Conservation (phyloP, 2,888 invertebrate species). For the Yponomeuta evonymella region DNA sequence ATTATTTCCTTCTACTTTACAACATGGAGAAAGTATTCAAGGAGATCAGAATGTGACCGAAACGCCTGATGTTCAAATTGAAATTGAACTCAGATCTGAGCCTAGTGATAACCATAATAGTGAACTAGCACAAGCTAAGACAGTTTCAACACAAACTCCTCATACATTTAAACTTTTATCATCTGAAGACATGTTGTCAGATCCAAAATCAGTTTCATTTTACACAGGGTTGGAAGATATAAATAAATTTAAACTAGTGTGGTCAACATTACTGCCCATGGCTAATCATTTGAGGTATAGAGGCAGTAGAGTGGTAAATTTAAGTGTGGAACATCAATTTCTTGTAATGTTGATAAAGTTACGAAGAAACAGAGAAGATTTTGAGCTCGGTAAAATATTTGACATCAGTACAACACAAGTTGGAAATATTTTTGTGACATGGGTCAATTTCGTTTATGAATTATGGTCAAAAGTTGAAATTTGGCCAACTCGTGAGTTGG, state of each 20-base stretch:
- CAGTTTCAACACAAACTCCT: too few relatives aligned
- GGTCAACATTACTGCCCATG: constrained; percentile 14
- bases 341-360: constrained; percentile 10
- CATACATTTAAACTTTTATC: too few relatives aligned
- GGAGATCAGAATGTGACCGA: constrained; percentile 6
- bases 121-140: not conserved
- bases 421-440: not conserved
- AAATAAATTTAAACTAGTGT: constrained; percentile 12
- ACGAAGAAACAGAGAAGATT: not conserved
- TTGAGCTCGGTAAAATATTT: not conserved
- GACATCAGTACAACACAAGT: not conserved
- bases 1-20: constrained; percentile 10
- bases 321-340: constrained; percentile 16
- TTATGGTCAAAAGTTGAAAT: not conserved
- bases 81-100: constrained; percentile 4
- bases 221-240: too few relatives aligned
- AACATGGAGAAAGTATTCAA: constrained; percentile 5
- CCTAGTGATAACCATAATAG: constrained; percentile 4
- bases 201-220: too few relatives aligned
- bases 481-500: not conserved
- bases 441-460: not conserved
- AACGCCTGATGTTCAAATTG: constrained; percentile 3
- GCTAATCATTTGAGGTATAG: constrained; percentile 13
- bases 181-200: too few relatives aligned
- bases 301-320: constrained; percentile 13